These are phyloP conservation scores for Neopipo cinnamomea DNA, from an alignment of 2,113 vertebrate species.

Conservation along the genomic window DNA sequence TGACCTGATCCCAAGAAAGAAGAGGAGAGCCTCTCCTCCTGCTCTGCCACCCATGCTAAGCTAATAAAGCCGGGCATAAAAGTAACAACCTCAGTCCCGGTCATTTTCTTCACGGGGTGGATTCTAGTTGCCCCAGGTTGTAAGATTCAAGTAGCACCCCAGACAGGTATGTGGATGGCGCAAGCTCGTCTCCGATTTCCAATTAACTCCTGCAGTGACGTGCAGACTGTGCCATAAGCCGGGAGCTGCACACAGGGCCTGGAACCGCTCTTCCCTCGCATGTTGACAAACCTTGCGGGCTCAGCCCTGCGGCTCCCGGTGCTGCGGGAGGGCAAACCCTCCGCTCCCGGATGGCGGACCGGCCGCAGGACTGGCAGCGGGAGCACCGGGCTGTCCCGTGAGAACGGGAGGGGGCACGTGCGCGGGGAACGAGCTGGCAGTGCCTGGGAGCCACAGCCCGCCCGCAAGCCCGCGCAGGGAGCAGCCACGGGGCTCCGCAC, in stretches of 20 bases:
- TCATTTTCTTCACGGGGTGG: background rate
- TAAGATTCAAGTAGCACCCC: background rate
- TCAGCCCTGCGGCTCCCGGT: accelerated
- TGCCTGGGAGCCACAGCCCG: accelerated
- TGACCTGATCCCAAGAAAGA: background rate
- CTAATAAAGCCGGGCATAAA: background rate
- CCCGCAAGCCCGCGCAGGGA: accelerated
- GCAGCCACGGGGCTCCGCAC: background rate
- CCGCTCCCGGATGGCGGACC: accelerated
- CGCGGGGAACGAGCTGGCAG: background rate
- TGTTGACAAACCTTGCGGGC: accelerated
- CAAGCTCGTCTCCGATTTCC: background rate
- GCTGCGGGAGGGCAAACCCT: background rate
- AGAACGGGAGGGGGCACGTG: background rate
- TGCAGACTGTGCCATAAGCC: accelerated
- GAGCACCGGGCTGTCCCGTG: background rate
- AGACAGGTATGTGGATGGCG: too few species aligned
- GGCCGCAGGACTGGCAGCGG: background rate
- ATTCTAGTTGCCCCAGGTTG: too few species aligned
- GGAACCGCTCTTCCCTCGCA: too few species aligned
- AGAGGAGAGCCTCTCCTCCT: background rate
- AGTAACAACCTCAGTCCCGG: background rate
- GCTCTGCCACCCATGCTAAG: background rate
- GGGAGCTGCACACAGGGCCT: accelerated
- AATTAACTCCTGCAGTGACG: accelerated